phyloP scores from a whole-genome alignment of 1,140 invertebrate genomes.

The Drosophila mauritiana region DNA sequence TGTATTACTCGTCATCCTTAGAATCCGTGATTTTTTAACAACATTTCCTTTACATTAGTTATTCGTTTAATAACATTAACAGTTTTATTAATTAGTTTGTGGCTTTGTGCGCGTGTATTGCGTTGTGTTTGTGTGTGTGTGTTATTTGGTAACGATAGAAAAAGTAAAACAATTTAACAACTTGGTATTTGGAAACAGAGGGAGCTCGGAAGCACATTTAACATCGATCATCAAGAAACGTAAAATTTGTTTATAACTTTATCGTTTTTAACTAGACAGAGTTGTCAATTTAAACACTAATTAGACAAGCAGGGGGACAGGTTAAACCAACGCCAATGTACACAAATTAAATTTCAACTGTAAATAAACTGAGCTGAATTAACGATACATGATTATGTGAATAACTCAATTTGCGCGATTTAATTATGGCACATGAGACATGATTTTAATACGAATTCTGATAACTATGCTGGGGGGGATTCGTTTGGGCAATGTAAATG shows the following conservation, averaged over 20 bases:
- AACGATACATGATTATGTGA: constrained; percentile 10
- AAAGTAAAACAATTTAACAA: constrained; percentile 53
- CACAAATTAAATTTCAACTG: constrained; percentile 43
- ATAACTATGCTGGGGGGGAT: constrained; percentile 1
- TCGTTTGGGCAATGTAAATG: neutral
- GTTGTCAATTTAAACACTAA: constrained; percentile 45
- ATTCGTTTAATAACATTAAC: constrained; percentile 6
- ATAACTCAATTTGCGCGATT: constrained; percentile 17
- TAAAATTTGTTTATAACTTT: constrained; percentile 41
- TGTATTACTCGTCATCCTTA: constrained; percentile 21
- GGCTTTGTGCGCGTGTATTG: constrained; percentile 31
- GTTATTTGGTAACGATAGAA: constrained; percentile 40
- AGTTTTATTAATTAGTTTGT: constrained; percentile 15
- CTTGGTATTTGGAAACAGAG: constrained; percentile 67
- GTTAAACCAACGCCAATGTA: constrained; percentile 59
- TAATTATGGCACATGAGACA: constrained; percentile 18
- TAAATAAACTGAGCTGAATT: constrained; percentile 24
- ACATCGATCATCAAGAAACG: constrained; percentile 72
- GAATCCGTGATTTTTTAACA: neutral
- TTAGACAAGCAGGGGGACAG: constrained; percentile 50
- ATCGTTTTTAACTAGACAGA: constrained; percentile 49
- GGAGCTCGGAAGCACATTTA: constrained; percentile 70
- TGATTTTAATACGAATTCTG: constrained; percentile 6
- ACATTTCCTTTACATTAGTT: constrained; percentile 2
- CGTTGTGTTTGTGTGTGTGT: constrained; percentile 32